Base-by-base conservation (phyloP, 2,113 vertebrate genomes). In the Gallinago paraguaiae region DNA sequence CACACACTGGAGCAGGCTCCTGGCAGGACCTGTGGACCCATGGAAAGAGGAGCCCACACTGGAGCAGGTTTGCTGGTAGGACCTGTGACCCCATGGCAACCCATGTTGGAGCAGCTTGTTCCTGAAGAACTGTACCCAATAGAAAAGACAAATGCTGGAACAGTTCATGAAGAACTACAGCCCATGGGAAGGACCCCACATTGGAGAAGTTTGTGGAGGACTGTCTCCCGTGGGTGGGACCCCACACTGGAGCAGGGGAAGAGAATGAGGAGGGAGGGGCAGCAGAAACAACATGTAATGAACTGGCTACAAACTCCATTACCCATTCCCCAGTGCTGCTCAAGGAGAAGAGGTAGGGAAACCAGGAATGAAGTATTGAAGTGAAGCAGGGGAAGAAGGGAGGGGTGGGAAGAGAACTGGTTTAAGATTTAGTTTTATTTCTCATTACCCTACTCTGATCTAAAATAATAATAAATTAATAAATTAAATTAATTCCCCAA, bases 291-390 rank as follows among this genome's bases (percentile, higher is more conserved):
- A 25, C 0, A 0, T 20, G 4, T 31, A 30, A 72, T 79, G 17
- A 51, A 70, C 54, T 43, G 51, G 50, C 10, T 0, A 0, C 16
- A 64, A 30, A 7, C 10, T 27, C 43, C 20, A 23, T 20, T 43
- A 16, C 50, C 9, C 0, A 1, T 28, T 7, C 27, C 11, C 8
- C 18, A 59, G 27, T 2, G 2, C 28, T 1, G 1, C 28, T 17
- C 2, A 0, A 2, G 4, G 11, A 20, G 3, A 48, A 11, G 13
- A 85, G 7, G 51, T 30, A 65, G 14, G 6, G 4, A 78, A 59
- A 7, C 2, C 6, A 6, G 31, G 41, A 57, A 10, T 45, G 50
- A 71, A 79, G 23, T 14, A 51, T 51, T 16, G 50, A 51, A 51
- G 50, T 72, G 27, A 80, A 51, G 33, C 7, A 13, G 1, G 0